A percentile compares a stretch with the other conserved stretches of the same genome.
Evolutionary conservation across 2,113 vertebrate genomes (phyloP).

Genomic region (Ptychochromis oligacanthus): DNA sequence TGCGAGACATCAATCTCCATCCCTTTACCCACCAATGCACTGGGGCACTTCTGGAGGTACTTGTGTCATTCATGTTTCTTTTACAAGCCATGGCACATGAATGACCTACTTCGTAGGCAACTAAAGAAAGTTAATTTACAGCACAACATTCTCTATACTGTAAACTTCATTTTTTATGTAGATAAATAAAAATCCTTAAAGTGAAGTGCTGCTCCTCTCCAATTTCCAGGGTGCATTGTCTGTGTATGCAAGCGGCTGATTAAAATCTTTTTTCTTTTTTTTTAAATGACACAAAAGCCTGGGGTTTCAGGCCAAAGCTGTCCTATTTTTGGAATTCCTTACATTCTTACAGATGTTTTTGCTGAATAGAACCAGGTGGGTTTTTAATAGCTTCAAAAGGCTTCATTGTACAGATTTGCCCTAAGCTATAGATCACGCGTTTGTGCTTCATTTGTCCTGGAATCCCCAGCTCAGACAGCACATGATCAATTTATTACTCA

Average conservation of each 20-base stretch:
- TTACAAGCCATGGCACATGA: conserved; percentile 23
- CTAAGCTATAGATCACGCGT: conserved; percentile 40
- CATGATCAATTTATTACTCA: conserved; percentile 13
- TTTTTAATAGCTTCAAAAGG: conserved; percentile 54
- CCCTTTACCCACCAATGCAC: neutral
- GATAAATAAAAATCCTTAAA: conserved; percentile 3
- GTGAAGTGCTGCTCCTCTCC: neutral
- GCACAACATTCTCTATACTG: no score
- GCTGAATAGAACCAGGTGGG: conserved; percentile 68
- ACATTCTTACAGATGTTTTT: conserved; percentile 68
- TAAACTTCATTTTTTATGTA: conserved; percentile 14
- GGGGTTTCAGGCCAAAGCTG: conserved; percentile 20
- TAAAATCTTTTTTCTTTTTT: conserved; percentile 15
- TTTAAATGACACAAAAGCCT: conserved; percentile 11
- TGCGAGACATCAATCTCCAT: conserved; percentile 10
- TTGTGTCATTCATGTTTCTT: conserved; percentile 30
- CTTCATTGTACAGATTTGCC: conserved; percentile 53
- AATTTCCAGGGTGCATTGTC: neutral
- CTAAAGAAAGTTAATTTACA: neutral
- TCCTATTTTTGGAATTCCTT: conserved; percentile 63
- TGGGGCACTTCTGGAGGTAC: conserved; percentile 11
- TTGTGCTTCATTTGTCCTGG: conserved; percentile 18
- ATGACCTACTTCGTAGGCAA: conserved; percentile 45
- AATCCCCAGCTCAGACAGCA: conserved; percentile 24
- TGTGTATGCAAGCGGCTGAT: conserved; percentile 2